phyloP scores from a whole-genome alignment of 2,797 vertebrate species.

The Delichon dasypus region DNA sequence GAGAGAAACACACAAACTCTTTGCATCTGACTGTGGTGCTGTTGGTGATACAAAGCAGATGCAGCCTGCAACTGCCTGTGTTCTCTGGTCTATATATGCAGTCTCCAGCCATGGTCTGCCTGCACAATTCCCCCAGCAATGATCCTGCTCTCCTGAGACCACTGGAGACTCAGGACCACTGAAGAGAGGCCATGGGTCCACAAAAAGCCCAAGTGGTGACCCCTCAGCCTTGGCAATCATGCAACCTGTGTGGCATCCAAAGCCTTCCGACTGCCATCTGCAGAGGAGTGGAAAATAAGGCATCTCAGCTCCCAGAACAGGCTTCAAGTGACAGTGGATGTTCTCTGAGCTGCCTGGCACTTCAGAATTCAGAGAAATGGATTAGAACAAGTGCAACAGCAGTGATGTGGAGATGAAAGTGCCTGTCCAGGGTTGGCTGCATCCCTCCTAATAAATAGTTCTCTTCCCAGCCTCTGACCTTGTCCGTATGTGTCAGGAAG shows the following conservation, averaged over 20 bases:
- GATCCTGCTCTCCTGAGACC: background rate
- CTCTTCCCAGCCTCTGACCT: background rate
- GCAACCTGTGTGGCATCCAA: accelerated
- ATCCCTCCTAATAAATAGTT: background rate
- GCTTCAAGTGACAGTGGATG: background rate
- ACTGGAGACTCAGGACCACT: background rate
- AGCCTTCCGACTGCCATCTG: accelerated
- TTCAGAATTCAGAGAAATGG: background rate
- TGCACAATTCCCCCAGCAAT: background rate
- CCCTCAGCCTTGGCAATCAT: background rate
- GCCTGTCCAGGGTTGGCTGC: background rate
- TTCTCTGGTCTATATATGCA: background rate
- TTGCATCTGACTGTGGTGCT: background rate
- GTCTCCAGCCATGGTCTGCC: background rate
- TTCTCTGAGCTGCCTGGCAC: background rate
- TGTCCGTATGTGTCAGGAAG: background rate
- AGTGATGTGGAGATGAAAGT: background rate
- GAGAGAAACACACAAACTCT: background rate
- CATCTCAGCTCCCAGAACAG: background rate
- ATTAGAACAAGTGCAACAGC: no score
- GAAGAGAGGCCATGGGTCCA: background rate
- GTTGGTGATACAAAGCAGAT: background rate
- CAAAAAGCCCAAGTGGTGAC: background rate
- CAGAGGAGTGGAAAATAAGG: background rate
- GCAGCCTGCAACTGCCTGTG: background rate